Evolutionary conservation across 1,140 invertebrate genomes (phyloP).

Genomic region (Drosophila burlai): DNA sequence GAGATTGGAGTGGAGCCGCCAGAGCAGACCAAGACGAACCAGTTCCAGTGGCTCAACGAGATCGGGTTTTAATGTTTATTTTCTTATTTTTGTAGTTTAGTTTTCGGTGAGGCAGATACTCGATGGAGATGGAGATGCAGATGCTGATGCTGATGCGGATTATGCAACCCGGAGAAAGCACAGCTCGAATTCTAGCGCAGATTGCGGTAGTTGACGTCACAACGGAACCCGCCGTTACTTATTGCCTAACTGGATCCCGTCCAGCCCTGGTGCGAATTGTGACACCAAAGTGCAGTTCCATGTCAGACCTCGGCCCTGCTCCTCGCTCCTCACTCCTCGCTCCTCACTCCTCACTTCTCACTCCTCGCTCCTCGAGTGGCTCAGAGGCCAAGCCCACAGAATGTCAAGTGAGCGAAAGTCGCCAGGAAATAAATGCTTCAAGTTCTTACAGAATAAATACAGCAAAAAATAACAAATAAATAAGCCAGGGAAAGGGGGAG

Average conservation of each 20-base stretch:
- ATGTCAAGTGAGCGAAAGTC: slow-evolving; percentile 30
- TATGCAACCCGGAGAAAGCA: slow-evolving; percentile 52
- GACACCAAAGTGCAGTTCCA: slow-evolving; percentile 17
- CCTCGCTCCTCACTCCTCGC: too few relatives aligned
- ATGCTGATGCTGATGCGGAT: slow-evolving; percentile 21
- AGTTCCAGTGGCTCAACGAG: slow-evolving; percentile 34
- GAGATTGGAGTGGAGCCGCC: background rate
- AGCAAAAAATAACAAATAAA: too few relatives aligned
- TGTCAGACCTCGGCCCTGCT: background rate
- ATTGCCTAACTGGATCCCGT: background rate
- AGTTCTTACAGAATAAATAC: background rate
- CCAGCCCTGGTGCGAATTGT: slow-evolving; percentile 2
- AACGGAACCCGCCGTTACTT: slow-evolving; percentile 38
- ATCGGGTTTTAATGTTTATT: slow-evolving; percentile 16
- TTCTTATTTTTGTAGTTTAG: background rate
- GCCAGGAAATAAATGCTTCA: slow-evolving; percentile 30
- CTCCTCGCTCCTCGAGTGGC: background rate
- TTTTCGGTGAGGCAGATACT: slow-evolving; percentile 14
- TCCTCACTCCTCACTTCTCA: too few relatives aligned
- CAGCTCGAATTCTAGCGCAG: slow-evolving; percentile 46
- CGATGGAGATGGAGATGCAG: background rate
- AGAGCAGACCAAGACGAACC: slow-evolving; percentile 33
- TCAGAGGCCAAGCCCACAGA: slow-evolving; percentile 25
- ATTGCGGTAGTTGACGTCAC: slow-evolving; percentile 61
- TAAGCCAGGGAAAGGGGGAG: background rate